phyloP scores from a whole-genome alignment of 2,113 vertebrate species.

The Thermophis baileyi region DNA sequence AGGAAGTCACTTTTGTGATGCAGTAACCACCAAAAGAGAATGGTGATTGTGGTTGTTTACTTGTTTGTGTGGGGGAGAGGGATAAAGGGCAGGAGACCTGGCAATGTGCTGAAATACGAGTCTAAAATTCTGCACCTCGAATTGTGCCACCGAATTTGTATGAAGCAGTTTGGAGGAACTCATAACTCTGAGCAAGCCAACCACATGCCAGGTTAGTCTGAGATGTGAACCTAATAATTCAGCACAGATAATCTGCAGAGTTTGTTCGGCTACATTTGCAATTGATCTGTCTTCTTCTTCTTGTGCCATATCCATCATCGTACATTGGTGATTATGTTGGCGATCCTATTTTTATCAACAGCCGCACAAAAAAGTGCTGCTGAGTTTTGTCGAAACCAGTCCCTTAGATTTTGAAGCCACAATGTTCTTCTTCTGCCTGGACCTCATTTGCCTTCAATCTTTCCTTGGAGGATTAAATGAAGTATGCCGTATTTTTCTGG shows the following conservation, averaged over 20 bases:
- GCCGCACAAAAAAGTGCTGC: too few species aligned
- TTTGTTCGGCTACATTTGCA: neutral
- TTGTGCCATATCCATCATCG: too few species aligned
- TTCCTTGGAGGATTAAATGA: too few species aligned
- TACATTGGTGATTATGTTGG: too few species aligned
- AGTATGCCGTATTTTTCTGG: too few species aligned
- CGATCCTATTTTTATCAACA: too few species aligned
- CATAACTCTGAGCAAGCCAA: neutral
- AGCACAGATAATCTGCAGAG: neutral
- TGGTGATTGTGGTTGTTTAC: neutral
- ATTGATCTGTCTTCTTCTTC: neutral
- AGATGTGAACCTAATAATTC: neutral
- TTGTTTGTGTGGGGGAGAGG: neutral
- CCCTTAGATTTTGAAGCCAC: too few species aligned
- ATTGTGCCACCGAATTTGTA: neutral
- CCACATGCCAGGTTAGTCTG: neutral
- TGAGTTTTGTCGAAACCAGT: too few species aligned
- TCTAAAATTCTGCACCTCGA: neutral
- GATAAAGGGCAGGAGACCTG: neutral
- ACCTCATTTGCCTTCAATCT: too few species aligned
- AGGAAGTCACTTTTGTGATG: neutral
- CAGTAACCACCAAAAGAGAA: neutral
- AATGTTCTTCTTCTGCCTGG: too few species aligned
- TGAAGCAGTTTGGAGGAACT: neutral
- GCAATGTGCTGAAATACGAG: neutral